Percentiles rank a stretch among this genome's conserved stretches.
These are phyloP conservation scores for Cremastinae sp. DNA, from an alignment of 2,888 invertebrate species.

Conservation along the genomic window DNA sequence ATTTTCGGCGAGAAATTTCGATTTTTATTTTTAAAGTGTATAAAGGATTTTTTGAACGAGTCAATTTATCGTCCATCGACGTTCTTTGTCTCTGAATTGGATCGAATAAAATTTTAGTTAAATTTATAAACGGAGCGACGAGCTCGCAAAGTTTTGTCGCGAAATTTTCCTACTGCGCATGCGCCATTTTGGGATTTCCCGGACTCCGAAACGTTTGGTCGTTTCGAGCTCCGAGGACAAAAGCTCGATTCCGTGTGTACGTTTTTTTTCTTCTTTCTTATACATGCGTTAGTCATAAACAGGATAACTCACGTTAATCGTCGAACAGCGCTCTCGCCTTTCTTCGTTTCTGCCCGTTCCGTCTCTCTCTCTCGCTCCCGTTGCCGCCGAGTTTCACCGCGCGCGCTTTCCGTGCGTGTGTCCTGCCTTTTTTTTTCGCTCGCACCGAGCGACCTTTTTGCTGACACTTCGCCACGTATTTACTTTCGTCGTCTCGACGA, in stretches of 20 bases:
- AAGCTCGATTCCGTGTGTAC: background rate
- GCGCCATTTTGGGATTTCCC: too few species aligned
- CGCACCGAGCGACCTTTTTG: background rate
- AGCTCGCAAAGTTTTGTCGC: too few species aligned
- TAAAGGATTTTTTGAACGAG: background rate
- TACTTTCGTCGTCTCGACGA: background rate
- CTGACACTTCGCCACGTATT: conserved; percentile 9
- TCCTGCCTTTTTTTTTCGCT: conserved; percentile 1
- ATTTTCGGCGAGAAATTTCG: background rate
- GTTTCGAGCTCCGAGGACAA: too few species aligned
- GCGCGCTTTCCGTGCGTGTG: conserved; percentile 7
- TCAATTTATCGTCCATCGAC: too few species aligned
- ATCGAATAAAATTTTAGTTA: too few species aligned
- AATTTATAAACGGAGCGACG: too few species aligned
- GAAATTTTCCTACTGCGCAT: too few species aligned
- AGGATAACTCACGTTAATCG: conserved; percentile 33
- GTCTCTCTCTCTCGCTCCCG: background rate
- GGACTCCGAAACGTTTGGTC: too few species aligned
- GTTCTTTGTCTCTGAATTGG: too few species aligned
- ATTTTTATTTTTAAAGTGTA: background rate
- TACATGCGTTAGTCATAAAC: conserved; percentile 16
- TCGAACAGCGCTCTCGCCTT: conserved; percentile 40
- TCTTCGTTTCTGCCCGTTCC: conserved; percentile 19
- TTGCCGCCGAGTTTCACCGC: conserved; percentile 35
- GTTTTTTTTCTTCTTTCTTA: background rate